phyloP scores from a whole-genome alignment of 30 jellyfish, hydroid and myxozoan genomes.

The Pseudorhiza aurosa region DNA sequence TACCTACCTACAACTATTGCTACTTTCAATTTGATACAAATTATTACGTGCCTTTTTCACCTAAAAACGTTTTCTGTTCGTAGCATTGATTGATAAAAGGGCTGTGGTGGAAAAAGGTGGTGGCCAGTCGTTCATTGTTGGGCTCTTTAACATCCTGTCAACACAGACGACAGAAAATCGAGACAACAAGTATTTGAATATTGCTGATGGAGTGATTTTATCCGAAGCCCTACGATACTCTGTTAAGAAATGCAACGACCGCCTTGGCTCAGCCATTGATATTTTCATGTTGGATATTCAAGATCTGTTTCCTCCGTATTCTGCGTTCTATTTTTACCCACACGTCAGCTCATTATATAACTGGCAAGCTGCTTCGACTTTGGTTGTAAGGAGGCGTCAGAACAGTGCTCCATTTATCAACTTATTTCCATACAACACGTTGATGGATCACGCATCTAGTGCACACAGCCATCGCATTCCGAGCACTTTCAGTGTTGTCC shows the following conservation, averaged over 20 bases:
- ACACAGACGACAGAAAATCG: background rate
- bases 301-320: background rate
- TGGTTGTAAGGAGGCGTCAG: background rate
- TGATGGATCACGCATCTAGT: background rate
- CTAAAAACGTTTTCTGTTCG: background rate
- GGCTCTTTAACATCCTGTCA: background rate
- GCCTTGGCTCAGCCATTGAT: background rate
- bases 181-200: background rate
- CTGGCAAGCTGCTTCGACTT: background rate
- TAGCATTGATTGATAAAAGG: background rate
- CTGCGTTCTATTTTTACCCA: background rate
- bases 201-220: background rate
- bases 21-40: too few species aligned
- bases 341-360: background rate
- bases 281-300: background rate
- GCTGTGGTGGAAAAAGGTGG: background rate
- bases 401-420: slow-evolving; percentile 8
- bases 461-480: background rate
- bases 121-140: background rate
- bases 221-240: background rate
- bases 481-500: background rate
- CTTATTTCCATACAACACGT: background rate
- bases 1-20: too few species aligned
- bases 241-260: background rate
- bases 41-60: too few species aligned